Evolutionary conservation across 2,113 vertebrate genomes (phyloP).

Genomic region (Mesitornis unicolor): DNA sequence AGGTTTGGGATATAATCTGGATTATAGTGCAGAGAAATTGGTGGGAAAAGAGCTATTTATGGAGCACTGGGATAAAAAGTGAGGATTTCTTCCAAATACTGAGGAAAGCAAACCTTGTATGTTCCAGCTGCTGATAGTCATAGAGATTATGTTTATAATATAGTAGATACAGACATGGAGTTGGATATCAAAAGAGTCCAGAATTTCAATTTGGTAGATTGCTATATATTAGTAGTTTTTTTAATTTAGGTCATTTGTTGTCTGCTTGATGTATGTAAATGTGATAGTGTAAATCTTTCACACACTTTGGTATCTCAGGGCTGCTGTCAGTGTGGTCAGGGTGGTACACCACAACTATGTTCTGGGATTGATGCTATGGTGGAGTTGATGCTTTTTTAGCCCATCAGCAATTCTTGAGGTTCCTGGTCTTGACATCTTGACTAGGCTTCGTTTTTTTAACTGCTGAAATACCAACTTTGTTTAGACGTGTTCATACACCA

Average conservation of each 20-base stretch:
- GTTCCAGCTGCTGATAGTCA: not conserved
- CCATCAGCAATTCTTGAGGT: not conserved
- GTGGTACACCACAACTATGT: not conserved
- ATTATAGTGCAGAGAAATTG: not conserved
- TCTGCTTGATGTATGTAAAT: constrained; percentile 13
- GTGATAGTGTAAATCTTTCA: not conserved
- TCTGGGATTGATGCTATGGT: not conserved
- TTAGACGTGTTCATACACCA: not conserved
- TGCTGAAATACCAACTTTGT: not conserved
- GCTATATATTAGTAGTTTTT: not conserved
- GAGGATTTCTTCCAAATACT: not conserved
- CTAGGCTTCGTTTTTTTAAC: not conserved
- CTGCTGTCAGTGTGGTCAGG: not conserved
- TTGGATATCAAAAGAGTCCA: not conserved
- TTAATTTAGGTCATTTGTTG: constrained; percentile 12
- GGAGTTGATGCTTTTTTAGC: not conserved
- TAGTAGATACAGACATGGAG: not conserved
- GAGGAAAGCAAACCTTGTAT: not conserved
- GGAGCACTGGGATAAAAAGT: not conserved
- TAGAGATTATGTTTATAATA: not conserved
- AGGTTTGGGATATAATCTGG: not conserved
- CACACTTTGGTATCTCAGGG: not conserved
- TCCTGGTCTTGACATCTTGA: not conserved
- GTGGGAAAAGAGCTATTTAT: not conserved
- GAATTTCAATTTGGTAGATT: not conserved